Base-by-base conservation (phyloP, 2,888 invertebrate genomes). In the Pachymerium ferrugineum region DNA sequence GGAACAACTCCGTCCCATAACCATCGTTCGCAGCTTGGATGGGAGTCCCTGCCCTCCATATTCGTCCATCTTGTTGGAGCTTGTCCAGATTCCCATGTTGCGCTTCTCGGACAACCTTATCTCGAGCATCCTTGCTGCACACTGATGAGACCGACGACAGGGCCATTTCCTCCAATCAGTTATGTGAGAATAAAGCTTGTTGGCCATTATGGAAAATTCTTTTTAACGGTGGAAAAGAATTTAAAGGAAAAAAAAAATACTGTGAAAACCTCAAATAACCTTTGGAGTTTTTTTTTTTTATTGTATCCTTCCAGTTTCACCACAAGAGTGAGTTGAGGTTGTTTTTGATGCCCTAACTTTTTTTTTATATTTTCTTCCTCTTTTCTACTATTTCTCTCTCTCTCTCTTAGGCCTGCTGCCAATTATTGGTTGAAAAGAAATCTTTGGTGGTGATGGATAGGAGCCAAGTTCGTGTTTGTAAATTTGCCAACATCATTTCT, bases 61-160 rank as follows among this genome's bases (percentile, higher is more conserved):
- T 47, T 47, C 16, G 54, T 54, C 54, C 54, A 54, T 54, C 54
- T 54, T 54, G 54, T 54, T 54, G 54, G 54, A 54, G 54, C 54
- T 22, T 54, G 54, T 54, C 54, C 54, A 54, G 54, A 54, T 54
- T 54, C 54, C 54, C 54, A 22, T 22, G 54, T 22, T 54, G 54
- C 54, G 22, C 54, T n/a, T 22, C 54, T 4, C 25, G 54, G 54
- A 25, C 54, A 54, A 25, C 47, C 47, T 54, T 54, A 54, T 54
- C 54, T 22, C 1, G 54, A n/a, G 38, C 8, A 38, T 38, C n/a
- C 38, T 38, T n/a, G 38, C 47, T 47, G 19, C 47, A 16, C 54
- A 14, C 54, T 54, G 54, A 54, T 54, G 54, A 14, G 25, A 14
- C 54, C 28, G 54, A 54, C 54, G 54, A 25, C 25, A 54, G 54